Conservation (phyloP, 2,797 vertebrate species). For the Acropternis orthonyx region DNA sequence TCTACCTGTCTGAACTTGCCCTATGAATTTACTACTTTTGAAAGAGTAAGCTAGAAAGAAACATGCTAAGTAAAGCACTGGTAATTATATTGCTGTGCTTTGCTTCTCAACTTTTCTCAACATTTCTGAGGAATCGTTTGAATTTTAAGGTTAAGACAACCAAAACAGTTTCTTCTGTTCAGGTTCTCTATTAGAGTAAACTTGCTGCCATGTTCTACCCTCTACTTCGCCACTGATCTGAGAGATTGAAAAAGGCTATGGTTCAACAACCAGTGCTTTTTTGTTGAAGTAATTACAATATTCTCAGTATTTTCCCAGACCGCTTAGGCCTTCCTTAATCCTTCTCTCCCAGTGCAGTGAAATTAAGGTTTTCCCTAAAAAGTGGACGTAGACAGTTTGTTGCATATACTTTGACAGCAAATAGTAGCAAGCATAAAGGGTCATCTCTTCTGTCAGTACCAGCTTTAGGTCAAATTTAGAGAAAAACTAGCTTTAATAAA, state of each 20-base stretch:
- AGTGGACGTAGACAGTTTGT: neutral
- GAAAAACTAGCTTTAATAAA: neutral
- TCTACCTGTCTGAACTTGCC: neutral
- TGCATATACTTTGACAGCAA: neutral
- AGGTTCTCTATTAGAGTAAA: neutral
- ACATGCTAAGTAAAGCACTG: neutral
- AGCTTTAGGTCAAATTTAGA: neutral
- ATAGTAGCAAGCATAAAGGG: neutral
- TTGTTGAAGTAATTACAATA: neutral
- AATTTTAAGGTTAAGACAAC: neutral
- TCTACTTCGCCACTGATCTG: neutral
- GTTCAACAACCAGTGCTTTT: neutral
- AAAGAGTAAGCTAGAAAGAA: slow-evolving; percentile 6
- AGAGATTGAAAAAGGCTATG: neutral
- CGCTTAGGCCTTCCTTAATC: neutral
- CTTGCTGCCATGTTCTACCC: neutral
- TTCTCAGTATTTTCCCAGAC: neutral
- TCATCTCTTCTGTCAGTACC: neutral
- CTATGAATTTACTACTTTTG: neutral
- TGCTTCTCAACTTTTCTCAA: neutral
- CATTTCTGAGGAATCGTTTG: neutral
- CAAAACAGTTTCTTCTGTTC: neutral
- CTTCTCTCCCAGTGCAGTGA: neutral
- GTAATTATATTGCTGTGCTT: neutral
- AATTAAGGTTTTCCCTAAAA: neutral